Percentiles rank a stretch among this genome's conserved stretches.
Evolutionary conservation across 2,113 vertebrate species (phyloP).

Genomic region (Forbesichthys agassizii): DNA sequence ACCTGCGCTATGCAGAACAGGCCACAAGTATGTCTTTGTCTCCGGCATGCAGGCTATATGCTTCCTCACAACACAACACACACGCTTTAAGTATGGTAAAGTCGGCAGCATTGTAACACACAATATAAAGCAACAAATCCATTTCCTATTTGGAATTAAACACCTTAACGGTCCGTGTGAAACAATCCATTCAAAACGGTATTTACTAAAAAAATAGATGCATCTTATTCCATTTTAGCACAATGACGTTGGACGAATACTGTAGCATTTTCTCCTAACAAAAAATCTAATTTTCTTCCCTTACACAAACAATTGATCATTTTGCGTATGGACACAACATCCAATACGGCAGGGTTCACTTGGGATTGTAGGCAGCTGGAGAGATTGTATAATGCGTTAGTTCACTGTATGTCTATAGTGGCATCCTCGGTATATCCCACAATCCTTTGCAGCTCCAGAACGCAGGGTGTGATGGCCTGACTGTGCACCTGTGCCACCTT

Average conservation of each 20-base stretch:
- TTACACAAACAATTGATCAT: not conserved
- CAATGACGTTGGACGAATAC: constrained; percentile 31
- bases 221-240: not conserved
- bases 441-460: constrained; percentile 67
- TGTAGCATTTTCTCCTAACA: constrained; percentile 25
- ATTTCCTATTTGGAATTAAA: constrained; percentile 14
- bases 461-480: constrained; percentile 54
- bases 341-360: not conserved
- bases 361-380: not conserved
- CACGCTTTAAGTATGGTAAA: not conserved
- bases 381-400: not conserved
- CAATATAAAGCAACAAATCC: constrained; percentile 12
- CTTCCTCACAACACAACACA: too few species aligned
- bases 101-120: not conserved
- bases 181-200: not conserved
- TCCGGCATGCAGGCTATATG: too few species aligned
- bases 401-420: constrained; percentile 42
- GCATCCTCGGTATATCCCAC: constrained; percentile 37
- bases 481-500: constrained; percentile 64
- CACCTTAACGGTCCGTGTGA: not conserved
- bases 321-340: not conserved
- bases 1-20: too few species aligned
- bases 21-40: too few species aligned
- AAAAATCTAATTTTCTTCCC: constrained; percentile 14
- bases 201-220: not conserved